Conservation (phyloP, 2,797 vertebrate species). For the Pangasius mekongensis region DNA sequence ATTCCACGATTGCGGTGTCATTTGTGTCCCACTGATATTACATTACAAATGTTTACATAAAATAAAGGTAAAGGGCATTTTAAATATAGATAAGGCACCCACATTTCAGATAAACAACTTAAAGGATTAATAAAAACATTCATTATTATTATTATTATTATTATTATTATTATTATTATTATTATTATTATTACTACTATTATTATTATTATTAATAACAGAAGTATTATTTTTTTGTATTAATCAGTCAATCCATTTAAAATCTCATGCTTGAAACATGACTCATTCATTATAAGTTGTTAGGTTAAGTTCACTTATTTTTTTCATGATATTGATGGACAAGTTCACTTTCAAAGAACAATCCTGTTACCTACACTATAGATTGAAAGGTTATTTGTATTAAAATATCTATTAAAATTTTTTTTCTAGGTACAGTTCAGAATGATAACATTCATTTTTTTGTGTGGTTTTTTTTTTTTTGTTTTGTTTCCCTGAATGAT, state of each 20-base stretch:
- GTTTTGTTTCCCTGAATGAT: not conserved
- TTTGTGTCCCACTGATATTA: not conserved
- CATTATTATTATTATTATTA: not conserved
- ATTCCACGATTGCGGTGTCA: not conserved
- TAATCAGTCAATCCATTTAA: not conserved
- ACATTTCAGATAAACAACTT: not conserved
- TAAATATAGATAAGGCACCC: not conserved
- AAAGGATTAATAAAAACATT: not conserved
- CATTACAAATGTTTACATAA: not conserved
- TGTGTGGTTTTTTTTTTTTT: not conserved
- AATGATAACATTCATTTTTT: not conserved
- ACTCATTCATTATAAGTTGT: not conserved
- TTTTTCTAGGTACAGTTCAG: not conserved
- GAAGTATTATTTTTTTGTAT: not conserved
- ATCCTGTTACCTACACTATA: not conserved
- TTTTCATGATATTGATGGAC: not conserved
- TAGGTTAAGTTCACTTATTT: not conserved
- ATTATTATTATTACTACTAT: conserved; percentile 25
- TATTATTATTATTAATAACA: not conserved
- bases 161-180: conserved; percentile 31
- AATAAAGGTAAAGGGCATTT: not conserved
- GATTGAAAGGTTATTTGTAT: not conserved
- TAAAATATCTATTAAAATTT: not conserved
- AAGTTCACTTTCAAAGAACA: not conserved
- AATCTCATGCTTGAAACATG: not conserved